Base-by-base conservation (phyloP, 35 echinoderm and acorn worm genomes). In the Holothuria glaberrima region DNA sequence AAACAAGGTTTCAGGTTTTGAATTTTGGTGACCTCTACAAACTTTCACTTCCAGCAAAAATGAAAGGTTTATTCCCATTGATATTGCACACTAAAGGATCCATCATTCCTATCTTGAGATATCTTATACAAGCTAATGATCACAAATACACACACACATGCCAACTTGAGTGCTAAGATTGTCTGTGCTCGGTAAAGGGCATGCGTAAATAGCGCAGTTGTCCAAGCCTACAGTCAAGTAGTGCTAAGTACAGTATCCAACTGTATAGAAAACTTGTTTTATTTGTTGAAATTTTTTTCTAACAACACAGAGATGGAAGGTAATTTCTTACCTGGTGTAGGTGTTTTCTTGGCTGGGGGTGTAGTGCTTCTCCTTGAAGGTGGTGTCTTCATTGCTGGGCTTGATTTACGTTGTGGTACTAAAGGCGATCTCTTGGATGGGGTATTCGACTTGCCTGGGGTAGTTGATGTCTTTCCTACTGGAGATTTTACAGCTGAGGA, bases 341-440 rank as follows among this genome's bases (percentile, higher is more conserved):
- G 89, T 22, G 93, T 56, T 61, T 88, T 94, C 58, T 95, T 91
- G 12, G 68, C 60, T 29, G 80, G 59, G 18, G 93, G 89, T 27
- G 89, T 73, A 18, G 64, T 82, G 88, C 75, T 86, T 66, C 88
- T 88, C 46, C 68, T 59, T 26, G 71, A 46, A 48, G 71, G 79
- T 32, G 91, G 86, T 22, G 74, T 56, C 69, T 28, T 88, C 66
- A 85, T 86, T 14, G 35, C 66, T 84, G 80, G 80, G 22, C 27
- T 61, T 84, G 50, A 54, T 54, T 54, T 54, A 14, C 5, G 10
- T 54, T 17, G 10, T 14, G 50, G 1, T 54, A 14, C 50, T 54
- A 9, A 54, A 14, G 80, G 57, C 12, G 44, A 27, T 71, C 78
- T 74, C 27, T 60, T 89, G 68, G 50, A 16, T 48, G 67, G 70